Conservation (phyloP, 2,888 invertebrate genomes). For the Pollenia amentaria region DNA sequence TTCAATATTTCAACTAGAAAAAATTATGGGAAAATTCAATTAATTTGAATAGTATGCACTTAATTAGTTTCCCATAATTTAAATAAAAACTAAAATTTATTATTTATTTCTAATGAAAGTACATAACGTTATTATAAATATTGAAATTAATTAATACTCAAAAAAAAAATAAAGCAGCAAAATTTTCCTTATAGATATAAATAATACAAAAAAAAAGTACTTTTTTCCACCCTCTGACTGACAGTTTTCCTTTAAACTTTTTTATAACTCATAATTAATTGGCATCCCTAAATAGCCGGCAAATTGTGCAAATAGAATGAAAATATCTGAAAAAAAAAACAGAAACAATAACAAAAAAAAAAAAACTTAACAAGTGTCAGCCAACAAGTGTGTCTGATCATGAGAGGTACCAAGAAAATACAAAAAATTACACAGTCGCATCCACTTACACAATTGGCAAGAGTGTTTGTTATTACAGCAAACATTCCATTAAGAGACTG, state of each 20-base stretch:
- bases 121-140: too few relatives aligned
- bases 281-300: slow-evolving; percentile 65
- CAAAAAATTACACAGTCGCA: background rate
- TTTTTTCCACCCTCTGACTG: background rate
- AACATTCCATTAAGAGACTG: slow-evolving; percentile 5
- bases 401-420: slow-evolving; percentile 35
- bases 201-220: background rate
- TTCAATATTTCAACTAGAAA: too few relatives aligned
- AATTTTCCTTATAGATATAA: too few relatives aligned
- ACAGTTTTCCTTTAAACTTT: background rate
- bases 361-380: slow-evolving; percentile 67
- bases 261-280: slow-evolving; percentile 11
- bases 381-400: slow-evolving; percentile 67
- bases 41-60: too few relatives aligned
- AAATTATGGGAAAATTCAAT: too few relatives aligned
- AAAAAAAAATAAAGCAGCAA: too few relatives aligned
- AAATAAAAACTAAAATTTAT: too few relatives aligned
- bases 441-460: slow-evolving; percentile 5
- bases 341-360: slow-evolving; percentile 34
- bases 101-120: too few relatives aligned
- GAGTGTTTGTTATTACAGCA: slow-evolving; percentile 41
- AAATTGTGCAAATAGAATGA: slow-evolving; percentile 67
- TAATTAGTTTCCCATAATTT: too few relatives aligned
- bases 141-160: too few relatives aligned
- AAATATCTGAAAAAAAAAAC: slow-evolving; percentile 14